Base-by-base conservation (phyloP, 2,113 vertebrate genomes). In the Lepus americanus region DNA sequence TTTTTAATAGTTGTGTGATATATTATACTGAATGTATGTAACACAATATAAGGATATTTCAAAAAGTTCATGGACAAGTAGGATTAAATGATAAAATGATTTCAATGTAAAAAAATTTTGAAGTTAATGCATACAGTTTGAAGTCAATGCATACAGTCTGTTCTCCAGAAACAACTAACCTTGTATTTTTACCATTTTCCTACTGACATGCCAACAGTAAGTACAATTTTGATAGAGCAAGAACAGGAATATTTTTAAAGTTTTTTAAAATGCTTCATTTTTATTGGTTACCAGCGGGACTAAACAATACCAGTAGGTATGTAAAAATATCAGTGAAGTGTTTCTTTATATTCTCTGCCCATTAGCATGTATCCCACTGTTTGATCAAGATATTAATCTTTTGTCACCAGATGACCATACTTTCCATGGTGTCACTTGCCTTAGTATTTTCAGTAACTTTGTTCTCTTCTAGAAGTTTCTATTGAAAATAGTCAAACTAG, bases 401-500 rank as follows among this genome's bases (percentile, higher is more conserved):
- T 76, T 61, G 9, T 72, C 59, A 83, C 72, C 59, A 83, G 69
- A 29, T 84, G 22, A 73, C 0, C 53, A 0, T 44, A 66, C 88
- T 86, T 88, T 86, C 31, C 51, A 16, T 17, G 69, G 63, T 70
- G 51, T 89, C 16, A 53, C 31, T 78, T 69, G 51, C 36, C 63
- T 53, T 80, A 74, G 61, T 63, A 67, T 87, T 90, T 94, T 87
- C 59, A 89, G 10, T 55, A 64, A 80, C 49, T 14, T 91, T 82
- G 77, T 82, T 69, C 86, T 82, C 27, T 70, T 64, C 86, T 4
- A 39, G 1, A 78, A 79, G 27, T 70, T 66, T 72, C n/a, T 86
- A 81, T 31, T 90, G 16, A 87, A 81, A 92, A 63, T 5, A 63
- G 31, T 61, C 63, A 94, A 79, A 59, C 36, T 5, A 72, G 77